phyloP scores from a whole-genome alignment of 2,888 invertebrate species.

The Pseudoips prasinana region DNA sequence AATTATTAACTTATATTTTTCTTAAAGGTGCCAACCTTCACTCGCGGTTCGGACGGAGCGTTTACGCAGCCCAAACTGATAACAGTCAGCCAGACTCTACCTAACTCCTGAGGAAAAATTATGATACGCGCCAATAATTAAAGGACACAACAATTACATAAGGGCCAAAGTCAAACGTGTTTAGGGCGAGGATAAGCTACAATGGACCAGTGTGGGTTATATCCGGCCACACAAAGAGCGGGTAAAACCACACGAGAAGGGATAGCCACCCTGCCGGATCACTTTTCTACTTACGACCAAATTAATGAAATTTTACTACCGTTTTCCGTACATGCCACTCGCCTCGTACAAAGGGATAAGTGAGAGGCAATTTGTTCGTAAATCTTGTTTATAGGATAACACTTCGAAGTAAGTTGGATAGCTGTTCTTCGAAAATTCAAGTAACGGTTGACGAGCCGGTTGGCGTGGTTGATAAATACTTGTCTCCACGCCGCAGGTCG shows the following conservation, averaged over 20 bases:
- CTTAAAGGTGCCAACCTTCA: too few relatives aligned
- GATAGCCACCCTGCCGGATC: conserved; percentile 20
- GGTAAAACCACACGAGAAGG: conserved; percentile 48
- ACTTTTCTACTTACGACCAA: conserved; percentile 36
- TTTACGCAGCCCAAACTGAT: too few relatives aligned
- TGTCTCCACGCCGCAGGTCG: too few relatives aligned
- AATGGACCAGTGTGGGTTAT: conserved; percentile 33
- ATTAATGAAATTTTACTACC: conserved; percentile 50
- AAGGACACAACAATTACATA: conserved; percentile 40
- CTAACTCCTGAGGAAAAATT: conserved; percentile 10
- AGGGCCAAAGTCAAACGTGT: conserved; percentile 50
- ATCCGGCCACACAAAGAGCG: conserved; percentile 45
- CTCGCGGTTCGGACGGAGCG: too few relatives aligned
- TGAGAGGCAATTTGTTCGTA: background rate
- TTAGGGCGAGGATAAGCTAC: conserved; percentile 47
- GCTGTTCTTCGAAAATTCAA: too few relatives aligned
- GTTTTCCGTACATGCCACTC: conserved; percentile 25
- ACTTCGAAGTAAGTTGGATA: too few relatives aligned
- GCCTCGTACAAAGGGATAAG: conserved; percentile 3
- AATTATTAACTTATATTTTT: too few relatives aligned
- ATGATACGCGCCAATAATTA: conserved; percentile 36
- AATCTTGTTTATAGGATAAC: too few relatives aligned
- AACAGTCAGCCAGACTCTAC: too few relatives aligned
- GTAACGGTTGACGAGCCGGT: too few relatives aligned
- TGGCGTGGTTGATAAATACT: too few relatives aligned